Evolutionary conservation across 37 sponge, comb jelly and placozoan genomes (phyloP), one percentile per base, ranked within the genome.

Genomic region (Mnemiopsis leidyi): DNA sequence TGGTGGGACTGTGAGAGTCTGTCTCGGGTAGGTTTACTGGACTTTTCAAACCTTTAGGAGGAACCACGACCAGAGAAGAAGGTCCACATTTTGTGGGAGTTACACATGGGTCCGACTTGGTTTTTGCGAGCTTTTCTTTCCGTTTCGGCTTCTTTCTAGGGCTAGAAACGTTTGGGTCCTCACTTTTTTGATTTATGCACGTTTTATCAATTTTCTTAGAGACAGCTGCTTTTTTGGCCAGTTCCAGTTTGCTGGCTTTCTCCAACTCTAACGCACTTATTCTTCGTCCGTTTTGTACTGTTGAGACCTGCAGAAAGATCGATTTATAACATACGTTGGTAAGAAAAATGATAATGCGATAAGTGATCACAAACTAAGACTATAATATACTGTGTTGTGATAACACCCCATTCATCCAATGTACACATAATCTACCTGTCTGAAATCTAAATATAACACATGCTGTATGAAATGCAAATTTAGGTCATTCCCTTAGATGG

Each of bases 71-170:
- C 5, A 18, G 9, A 48, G 5, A 5, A 5, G 5, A 5, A 48
- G 61, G 61, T 48, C 13, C 13, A 48, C 61, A 18, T 48, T 48
- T 48, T 18, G 61, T 48, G 5, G 61, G 61, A 13, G 61, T 48
- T 48, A 13, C 61, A 13, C 5, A 18, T 5, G 13, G 61, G 5
- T 48, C 61, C 5, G 61, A 18, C 13, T 5, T 18, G 61, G 5
- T 77, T 32, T 77, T 77, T 0, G 20, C 1, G 36, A 32, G 20
- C 36, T 32, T 31, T 77, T 77, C 79, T 77, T 77, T 77, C 18
- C 79, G 33, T 32, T 77, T 77, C 18, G 79, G 79, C 18, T 16
- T 32, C 33, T 77, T 77, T 36, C 33, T 77, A 32, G 79, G 79
- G 35, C 79, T 77, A 0, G 36, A 36, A 20, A 32, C 32, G 32